These are phyloP conservation scores for Leucoptera coffeella DNA, from an alignment of 2,888 invertebrate genomes.

Conservation along the genomic window DNA sequence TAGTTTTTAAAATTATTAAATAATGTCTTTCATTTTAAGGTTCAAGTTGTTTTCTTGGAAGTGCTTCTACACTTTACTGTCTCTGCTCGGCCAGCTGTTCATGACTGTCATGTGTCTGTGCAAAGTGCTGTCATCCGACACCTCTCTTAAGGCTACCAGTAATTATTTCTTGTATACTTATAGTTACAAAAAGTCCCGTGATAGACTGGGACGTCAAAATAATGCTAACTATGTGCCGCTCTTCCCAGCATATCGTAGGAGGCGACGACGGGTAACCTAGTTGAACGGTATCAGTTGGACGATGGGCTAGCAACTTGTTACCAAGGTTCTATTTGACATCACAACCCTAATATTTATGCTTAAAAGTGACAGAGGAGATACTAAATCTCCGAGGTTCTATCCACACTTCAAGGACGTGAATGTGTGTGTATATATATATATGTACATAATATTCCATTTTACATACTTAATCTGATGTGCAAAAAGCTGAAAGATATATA, in stretches of 20 bases:
- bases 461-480: not conserved
- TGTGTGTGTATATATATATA: not conserved
- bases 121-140: constrained; percentile 12
- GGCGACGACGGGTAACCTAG: not conserved
- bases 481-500: not conserved
- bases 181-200: too few relatives aligned
- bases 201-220: too few relatives aligned
- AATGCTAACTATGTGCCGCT: too few relatives aligned
- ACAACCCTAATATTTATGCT: not conserved
- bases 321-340: not conserved
- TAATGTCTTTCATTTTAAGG: too few relatives aligned
- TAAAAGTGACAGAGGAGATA: not conserved
- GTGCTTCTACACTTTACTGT: constrained; percentile 18
- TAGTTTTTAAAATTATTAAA: too few relatives aligned
- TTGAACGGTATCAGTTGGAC: not conserved
- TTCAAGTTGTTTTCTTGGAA: constrained; percentile 21
- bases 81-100: constrained; percentile 25
- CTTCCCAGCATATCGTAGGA: too few relatives aligned
- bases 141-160: constrained; percentile 23
- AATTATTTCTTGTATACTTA: too few relatives aligned
- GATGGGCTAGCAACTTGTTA: not conserved
- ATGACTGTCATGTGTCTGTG: constrained; percentile 21
- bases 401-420: not conserved
- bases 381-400: not conserved
- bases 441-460: not conserved